Conservation (phyloP, 2,797 vertebrate species). For the Scleropages formosus region DNA sequence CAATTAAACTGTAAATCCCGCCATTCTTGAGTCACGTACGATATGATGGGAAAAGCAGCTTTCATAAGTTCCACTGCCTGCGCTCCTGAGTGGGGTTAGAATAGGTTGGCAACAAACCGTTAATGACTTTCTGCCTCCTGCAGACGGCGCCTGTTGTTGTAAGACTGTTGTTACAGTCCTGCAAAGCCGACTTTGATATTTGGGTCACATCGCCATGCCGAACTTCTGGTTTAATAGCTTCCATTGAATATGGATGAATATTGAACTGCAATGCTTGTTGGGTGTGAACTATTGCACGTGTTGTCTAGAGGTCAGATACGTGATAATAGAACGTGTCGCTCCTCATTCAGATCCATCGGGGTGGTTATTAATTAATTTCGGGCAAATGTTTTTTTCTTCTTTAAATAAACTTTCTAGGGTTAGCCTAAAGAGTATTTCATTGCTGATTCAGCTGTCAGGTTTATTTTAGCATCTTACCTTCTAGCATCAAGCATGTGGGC, state of each 20-base stretch:
- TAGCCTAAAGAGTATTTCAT: not conserved
- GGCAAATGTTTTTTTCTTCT: no score
- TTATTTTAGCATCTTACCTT: no score
- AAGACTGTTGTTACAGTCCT: not conserved
- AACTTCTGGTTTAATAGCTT: not conserved
- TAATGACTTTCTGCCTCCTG: not conserved
- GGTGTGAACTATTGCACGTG: not conserved
- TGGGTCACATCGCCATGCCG: not conserved
- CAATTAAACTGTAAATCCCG: not conserved
- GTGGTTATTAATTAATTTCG: no score
- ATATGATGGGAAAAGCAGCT: not conserved
- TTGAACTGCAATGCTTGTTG: not conserved
- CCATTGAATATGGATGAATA: constrained; percentile 14
- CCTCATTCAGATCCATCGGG: not conserved
- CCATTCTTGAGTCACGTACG: not conserved
- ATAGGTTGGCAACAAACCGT: not conserved
- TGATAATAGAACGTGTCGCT: not conserved
- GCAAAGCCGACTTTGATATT: constrained; percentile 10
- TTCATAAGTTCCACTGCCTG: not conserved
- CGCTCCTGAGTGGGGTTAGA: not conserved
- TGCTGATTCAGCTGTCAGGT: no score
- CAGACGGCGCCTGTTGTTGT: not conserved
- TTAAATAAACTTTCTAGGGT: not conserved
- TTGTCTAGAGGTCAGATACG: not conserved
- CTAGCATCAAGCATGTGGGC: no score